A percentile compares a stretch with the other conserved stretches of the same genome.
Evolutionary conservation across 1,140 invertebrate species (phyloP).

Genomic region (Lethrus apterus): DNA sequence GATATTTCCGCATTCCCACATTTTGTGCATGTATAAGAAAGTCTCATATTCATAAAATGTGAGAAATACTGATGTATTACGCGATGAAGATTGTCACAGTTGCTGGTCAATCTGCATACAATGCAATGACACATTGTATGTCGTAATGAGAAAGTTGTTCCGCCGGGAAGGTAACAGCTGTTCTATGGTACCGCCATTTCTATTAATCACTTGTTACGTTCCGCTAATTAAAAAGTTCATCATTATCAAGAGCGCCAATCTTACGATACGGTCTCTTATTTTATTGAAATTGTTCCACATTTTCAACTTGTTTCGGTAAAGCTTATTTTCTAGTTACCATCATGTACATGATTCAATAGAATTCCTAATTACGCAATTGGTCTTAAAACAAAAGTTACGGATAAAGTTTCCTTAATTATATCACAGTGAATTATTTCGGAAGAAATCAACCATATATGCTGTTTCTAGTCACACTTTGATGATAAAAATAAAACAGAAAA

Average conservation of each 20-base stretch:
- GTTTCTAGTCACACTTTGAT: no score
- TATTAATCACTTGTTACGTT: slow-evolving; percentile 39
- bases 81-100: slow-evolving; percentile 39
- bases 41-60: slow-evolving; percentile 8
- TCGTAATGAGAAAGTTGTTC: slow-evolving; percentile 38
- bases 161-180: slow-evolving; percentile 13
- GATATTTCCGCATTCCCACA: slow-evolving; percentile 5
- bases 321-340: no score
- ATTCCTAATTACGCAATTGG: no score
- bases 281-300: slow-evolving; percentile 12
- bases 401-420: no score
- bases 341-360: no score
- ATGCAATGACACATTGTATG: slow-evolving; percentile 36
- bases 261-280: slow-evolving; percentile 8
- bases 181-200: slow-evolving; percentile 21
- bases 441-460: no score
- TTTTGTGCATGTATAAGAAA: slow-evolving; percentile 1
- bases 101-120: slow-evolving; percentile 38
- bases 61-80: slow-evolving; percentile 6
- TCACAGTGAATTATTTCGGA: no score
- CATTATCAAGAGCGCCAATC: slow-evolving; percentile 11
- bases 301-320: no score
- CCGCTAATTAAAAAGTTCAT: slow-evolving; percentile 40
- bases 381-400: no score
- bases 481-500: no score